A percentile compares a stretch with the other conserved stretches of the same genome.
phyloP scores from a whole-genome alignment of 2,113 vertebrate genomes.

The Chaetodon auriga region DNA sequence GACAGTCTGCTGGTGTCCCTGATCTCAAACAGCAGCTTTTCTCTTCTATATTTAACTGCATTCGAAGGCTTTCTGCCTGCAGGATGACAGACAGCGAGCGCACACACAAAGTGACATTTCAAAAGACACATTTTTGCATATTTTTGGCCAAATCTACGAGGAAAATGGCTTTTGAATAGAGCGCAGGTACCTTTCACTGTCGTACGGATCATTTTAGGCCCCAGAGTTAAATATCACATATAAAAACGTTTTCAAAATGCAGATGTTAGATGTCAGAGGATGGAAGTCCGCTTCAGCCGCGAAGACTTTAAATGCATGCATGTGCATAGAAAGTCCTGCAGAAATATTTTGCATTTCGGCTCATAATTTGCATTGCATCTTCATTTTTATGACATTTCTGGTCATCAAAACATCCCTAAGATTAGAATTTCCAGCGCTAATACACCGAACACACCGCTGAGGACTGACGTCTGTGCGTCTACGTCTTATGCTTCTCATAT shows the following conservation, averaged over 20 bases:
- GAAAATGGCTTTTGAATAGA: not conserved
- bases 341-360: too few species aligned
- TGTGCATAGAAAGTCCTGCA: too few species aligned
- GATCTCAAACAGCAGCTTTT: not conserved
- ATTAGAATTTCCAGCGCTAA: not conserved
- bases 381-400: too few species aligned
- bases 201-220: not conserved
- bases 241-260: not conserved
- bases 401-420: not conserved
- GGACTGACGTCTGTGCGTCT: not conserved
- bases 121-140: not conserved
- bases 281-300: too few species aligned
- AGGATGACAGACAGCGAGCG: not conserved
- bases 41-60: slow-evolving; percentile 2
- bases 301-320: too few species aligned
- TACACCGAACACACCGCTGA: not conserved
- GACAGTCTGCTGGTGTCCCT: not conserved
- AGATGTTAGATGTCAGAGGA: too few species aligned
- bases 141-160: not conserved
- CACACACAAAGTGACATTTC: not conserved
- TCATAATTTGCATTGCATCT: too few species aligned
- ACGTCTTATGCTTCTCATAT: too few species aligned
- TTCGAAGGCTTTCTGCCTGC: not conserved
- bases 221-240: not conserved
- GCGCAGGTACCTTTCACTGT: not conserved